These are phyloP conservation scores for Aphyosemion australe DNA, from an alignment of 2,113 vertebrate species.

Conservation along the genomic window DNA sequence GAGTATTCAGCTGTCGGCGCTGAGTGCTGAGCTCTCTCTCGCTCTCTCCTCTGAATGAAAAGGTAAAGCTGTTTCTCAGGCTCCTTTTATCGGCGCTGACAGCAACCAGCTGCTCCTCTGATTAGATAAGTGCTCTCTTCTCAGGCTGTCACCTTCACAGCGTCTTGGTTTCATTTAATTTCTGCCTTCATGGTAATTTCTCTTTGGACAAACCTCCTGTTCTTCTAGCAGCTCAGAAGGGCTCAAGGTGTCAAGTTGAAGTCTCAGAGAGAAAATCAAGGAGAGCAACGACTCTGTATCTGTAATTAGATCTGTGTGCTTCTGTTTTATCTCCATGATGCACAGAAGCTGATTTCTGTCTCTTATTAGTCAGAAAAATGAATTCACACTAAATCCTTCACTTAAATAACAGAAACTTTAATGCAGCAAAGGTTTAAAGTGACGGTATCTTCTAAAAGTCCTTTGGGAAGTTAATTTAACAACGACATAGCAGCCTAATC, in stretches of 20 bases:
- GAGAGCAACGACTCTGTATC: background rate
- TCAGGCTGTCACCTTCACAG: conserved; percentile 24
- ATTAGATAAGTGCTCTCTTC: conserved; percentile 50
- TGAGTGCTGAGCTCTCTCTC: conserved; percentile 28
- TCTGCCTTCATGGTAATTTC: conserved; percentile 17
- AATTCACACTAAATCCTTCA: background rate
- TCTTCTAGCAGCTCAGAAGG: background rate
- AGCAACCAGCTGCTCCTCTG: conserved; percentile 34
- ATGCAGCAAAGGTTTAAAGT: too few relatives aligned
- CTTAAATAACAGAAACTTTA: too few relatives aligned
- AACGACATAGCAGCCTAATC: too few relatives aligned
- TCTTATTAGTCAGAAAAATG: background rate
- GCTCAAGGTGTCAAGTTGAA: conserved; percentile 23
- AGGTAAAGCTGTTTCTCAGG: conserved; percentile 21
- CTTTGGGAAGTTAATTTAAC: too few relatives aligned
- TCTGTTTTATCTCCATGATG: conserved; percentile 5
- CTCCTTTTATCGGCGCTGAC: conserved; percentile 24
- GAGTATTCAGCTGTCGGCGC: background rate
- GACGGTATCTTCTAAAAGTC: too few relatives aligned
- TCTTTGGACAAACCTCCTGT: background rate
- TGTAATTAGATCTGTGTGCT: conserved; percentile 18
- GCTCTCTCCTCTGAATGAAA: conserved; percentile 20
- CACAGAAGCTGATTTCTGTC: too few relatives aligned
- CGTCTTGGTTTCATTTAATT: conserved; percentile 11
- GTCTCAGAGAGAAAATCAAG: background rate